Conservation (phyloP, 2,888 invertebrate genomes). For the Xylophagus ater region DNA sequence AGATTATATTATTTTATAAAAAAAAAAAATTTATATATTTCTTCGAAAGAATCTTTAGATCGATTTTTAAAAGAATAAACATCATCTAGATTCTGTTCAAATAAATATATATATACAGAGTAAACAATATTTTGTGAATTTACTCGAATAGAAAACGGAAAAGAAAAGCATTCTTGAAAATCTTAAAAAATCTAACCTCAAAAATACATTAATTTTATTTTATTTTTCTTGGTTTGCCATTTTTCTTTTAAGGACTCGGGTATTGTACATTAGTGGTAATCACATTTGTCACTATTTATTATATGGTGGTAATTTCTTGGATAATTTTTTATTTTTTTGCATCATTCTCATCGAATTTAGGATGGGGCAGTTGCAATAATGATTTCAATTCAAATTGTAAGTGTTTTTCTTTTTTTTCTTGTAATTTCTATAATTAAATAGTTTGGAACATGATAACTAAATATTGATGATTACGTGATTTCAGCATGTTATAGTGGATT, state of each 20-base stretch:
- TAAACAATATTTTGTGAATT: constrained; percentile 1
- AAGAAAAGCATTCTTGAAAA: constrained; percentile 1
- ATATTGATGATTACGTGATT: no score
- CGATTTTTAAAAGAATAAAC: no score
- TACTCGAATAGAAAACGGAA: neutral
- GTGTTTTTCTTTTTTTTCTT: constrained; percentile 25
- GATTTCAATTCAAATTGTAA: constrained; percentile 49
- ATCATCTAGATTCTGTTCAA: no score
- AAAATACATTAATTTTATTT: constrained; percentile 9
- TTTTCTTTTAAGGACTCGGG: constrained; percentile 48
- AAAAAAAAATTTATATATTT: no score
- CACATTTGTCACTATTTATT: constrained; percentile 60
- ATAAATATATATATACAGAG: neutral
- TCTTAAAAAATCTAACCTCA: neutral
- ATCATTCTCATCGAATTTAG: constrained; percentile 51
- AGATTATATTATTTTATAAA: neutral
- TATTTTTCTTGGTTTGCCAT: constrained; percentile 1
- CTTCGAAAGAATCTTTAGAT: no score
- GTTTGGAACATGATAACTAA: constrained; percentile 1
- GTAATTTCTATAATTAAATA: constrained; percentile 15
- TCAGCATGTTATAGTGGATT: constrained; percentile 54
- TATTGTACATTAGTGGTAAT: constrained; percentile 60
- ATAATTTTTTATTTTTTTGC: constrained; percentile 63
- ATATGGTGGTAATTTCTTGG: constrained; percentile 72
- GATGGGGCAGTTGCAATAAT: constrained; percentile 59